Evolutionary conservation across 2,113 vertebrate species (phyloP).

Genomic region (Lepus timidus): DNA sequence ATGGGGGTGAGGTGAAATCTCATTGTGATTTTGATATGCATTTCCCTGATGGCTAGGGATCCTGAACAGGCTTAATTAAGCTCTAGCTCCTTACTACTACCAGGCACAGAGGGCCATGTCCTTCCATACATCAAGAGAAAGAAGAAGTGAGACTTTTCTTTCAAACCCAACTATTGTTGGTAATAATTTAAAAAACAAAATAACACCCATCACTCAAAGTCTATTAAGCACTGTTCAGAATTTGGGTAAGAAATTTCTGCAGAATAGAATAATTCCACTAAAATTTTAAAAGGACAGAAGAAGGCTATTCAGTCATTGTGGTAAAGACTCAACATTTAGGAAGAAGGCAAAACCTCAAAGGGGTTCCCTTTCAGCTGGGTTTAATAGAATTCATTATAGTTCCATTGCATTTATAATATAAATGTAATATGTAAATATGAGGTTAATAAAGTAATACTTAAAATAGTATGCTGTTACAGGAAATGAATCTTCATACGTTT

Average conservation of each 20-base stretch:
- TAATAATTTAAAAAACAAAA: neutral
- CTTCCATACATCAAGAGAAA: neutral
- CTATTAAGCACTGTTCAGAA: neutral
- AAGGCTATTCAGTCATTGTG: neutral
- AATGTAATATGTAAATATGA: too few relatives aligned
- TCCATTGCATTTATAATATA: neutral
- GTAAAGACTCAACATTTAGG: neutral
- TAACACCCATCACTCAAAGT: neutral
- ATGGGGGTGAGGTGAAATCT: too few relatives aligned
- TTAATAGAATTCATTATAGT: constrained; percentile 6
- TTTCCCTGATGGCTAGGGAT: too few relatives aligned
- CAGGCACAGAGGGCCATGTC: neutral
- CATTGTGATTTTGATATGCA: too few relatives aligned
- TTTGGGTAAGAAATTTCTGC: neutral
- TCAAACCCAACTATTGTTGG: neutral
- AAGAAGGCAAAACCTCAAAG: neutral
- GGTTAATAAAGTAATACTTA: neutral
- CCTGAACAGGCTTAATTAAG: neutral
- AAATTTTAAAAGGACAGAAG: constrained; percentile 15
- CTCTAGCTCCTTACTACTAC: neutral
- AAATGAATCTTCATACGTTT: neutral
- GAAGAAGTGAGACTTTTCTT: neutral
- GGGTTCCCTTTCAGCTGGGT: neutral
- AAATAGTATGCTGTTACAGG: neutral
- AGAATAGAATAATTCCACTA: neutral